A percentile compares a stretch with the other conserved stretches of the same genome.
These are phyloP conservation scores for Lasius fuliginosus DNA, from an alignment of 2,888 invertebrate species.

Conservation along the genomic window DNA sequence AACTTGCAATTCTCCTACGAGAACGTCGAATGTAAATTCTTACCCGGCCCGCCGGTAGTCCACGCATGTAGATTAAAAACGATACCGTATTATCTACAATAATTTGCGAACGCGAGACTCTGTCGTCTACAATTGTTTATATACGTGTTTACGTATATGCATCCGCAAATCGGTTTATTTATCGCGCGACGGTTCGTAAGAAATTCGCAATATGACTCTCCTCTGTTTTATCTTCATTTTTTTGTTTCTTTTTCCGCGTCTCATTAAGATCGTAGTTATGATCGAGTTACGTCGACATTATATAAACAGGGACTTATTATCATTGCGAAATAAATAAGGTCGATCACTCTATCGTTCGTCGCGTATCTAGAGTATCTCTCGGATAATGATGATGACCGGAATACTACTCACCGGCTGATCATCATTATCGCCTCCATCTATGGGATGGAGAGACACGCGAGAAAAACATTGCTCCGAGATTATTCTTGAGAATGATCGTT, in stretches of 20 bases:
- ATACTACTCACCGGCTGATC: background rate
- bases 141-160: conserved; percentile 57
- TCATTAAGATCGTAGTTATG: conserved; percentile 3
- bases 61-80: conserved; percentile 72
- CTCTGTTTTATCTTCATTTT: background rate
- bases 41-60: conserved; percentile 75
- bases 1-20: conserved; percentile 56
- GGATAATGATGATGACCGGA: too few relatives aligned
- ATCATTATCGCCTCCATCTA: background rate
- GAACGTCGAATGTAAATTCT: conserved; percentile 68
- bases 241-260: conserved; percentile 35
- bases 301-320: conserved; percentile 42
- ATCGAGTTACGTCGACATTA: conserved; percentile 48
- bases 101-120: conserved; percentile 48
- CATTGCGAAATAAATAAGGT: conserved; percentile 68
- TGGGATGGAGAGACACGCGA: background rate
- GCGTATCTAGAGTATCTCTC: background rate
- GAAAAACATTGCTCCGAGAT: background rate
- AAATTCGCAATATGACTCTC: conserved; percentile 52
- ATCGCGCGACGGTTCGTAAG: conserved; percentile 63
- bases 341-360: conserved; percentile 49
- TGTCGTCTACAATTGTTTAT: conserved; percentile 50
- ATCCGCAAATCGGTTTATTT: conserved; percentile 59
- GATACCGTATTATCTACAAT: conserved; percentile 66
- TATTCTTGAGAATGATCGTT: background rate